Base-by-base conservation (phyloP, 2,113 vertebrate genomes). In the Oreochromis aureus region DNA sequence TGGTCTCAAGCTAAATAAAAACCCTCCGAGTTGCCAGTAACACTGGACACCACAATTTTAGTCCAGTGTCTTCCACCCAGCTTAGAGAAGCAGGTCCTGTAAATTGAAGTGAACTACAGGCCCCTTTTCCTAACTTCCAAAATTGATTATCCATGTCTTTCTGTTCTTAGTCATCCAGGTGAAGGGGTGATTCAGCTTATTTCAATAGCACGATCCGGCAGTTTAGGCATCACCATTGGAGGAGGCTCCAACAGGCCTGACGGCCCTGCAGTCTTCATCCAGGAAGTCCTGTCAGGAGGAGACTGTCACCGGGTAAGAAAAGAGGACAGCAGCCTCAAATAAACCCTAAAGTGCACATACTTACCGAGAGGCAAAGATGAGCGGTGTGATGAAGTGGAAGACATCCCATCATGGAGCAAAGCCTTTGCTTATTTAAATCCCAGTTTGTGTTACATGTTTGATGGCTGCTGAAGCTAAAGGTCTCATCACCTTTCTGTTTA, bases 141-240 rank as follows among this genome's bases (percentile, higher is more conserved):
- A 66, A 11, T 3, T 82, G 2, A 48, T 41, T 30, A 32, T 24
- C 6, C 9, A 15, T 87, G 30, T 85, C 4, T 82, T 39, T 83
- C 10, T 94, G 30, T 85, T 56, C 80, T 80, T 93, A 97, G 97
- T 94, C 97, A 94, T 86, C 96, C 95, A 81, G 96, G 93, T 55
- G 98, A 98, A 90, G 97, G 97, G 19, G 97, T 97, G 85, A 98
- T 98, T 90, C 98, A 98, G 92, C 96, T 97, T 69, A 96, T 98
- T 81, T 96, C 97, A 36, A 81, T 98, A 82, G 92, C 96, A 12
- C 97, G 96, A 58, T 97, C 96, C 58, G 93, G 93, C 1, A 97
- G 95, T 90, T 90, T 98, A 80, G 98, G 98, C 34, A 94, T 98
- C 94, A 94, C 94, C 6, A 93, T 98, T 18, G 94, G 96, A 18